These are phyloP conservation scores for Melanocharis versteri DNA, from an alignment of 2,113 vertebrate genomes.

Conservation along the genomic window DNA sequence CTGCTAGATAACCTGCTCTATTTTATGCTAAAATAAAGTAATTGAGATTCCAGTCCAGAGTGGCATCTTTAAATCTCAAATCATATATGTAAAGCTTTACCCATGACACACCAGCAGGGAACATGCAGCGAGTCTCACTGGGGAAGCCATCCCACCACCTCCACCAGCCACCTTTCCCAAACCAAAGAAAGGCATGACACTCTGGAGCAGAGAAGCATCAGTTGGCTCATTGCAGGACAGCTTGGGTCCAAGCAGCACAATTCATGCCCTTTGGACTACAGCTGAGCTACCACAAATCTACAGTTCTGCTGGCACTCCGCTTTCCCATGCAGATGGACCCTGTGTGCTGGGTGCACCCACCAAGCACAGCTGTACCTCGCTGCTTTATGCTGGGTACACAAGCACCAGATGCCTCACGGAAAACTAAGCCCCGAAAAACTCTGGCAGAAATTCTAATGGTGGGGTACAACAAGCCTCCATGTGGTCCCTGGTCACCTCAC, in stretches of 20 bases:
- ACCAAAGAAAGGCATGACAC: background rate
- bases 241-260: background rate
- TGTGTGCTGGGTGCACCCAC: accelerated
- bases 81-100: background rate
- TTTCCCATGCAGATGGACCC: background rate
- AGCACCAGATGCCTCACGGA: background rate
- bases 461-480: background rate
- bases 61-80: background rate
- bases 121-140: background rate
- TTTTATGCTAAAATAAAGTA: background rate
- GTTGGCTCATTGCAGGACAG: background rate
- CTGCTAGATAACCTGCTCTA: background rate
- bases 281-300: background rate
- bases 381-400: background rate
- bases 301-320: background rate
- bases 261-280: background rate
- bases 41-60: background rate
- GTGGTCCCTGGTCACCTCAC: background rate
- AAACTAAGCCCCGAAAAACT: background rate
- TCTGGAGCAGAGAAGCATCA: background rate
- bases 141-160: background rate
- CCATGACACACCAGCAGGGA: background rate
- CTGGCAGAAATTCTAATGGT: background rate
- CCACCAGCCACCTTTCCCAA: background rate
- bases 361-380: background rate